phyloP scores from a whole-genome alignment of 2,113 vertebrate genomes.

The Morone saxatilis region DNA sequence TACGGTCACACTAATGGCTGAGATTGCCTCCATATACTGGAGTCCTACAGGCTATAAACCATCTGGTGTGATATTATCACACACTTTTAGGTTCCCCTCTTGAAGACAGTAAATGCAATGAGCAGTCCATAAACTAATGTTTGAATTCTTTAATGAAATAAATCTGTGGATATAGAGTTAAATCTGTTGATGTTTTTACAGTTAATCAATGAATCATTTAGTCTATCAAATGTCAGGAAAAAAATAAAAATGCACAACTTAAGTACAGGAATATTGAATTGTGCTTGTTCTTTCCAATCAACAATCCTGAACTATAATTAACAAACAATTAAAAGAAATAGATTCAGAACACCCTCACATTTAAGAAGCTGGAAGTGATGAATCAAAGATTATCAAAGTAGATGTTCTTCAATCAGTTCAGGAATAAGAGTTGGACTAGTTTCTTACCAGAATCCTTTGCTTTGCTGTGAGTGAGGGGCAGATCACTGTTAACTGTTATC shows the following conservation, averaged over 20 bases:
- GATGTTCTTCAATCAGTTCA: not conserved
- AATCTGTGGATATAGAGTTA: not conserved
- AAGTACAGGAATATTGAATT: not conserved
- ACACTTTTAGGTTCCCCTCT: not conserved
- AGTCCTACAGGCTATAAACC: not conserved
- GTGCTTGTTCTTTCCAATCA: not conserved
- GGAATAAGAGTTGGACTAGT: not conserved
- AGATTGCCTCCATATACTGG: constrained; percentile 8
- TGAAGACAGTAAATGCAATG: not conserved
- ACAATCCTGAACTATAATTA: not conserved
- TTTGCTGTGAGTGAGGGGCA: constrained; percentile 53
- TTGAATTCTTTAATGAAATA: no score
- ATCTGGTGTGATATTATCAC: constrained; percentile 16
- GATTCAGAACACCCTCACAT: not conserved
- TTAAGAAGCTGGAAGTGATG: not conserved
- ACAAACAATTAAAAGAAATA: not conserved
- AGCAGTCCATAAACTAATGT: not conserved
- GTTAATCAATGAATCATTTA: not conserved
- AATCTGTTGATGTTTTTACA: not conserved
- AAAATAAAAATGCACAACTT: not conserved
- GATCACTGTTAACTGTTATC: constrained; percentile 54
- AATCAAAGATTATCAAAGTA: not conserved
- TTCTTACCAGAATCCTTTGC: constrained; percentile 80
- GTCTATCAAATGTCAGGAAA: not conserved
- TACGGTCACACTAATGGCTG: constrained; percentile 38